Conservation (phyloP, 1,140 invertebrate genomes). For the Calosoma granatense region DNA sequence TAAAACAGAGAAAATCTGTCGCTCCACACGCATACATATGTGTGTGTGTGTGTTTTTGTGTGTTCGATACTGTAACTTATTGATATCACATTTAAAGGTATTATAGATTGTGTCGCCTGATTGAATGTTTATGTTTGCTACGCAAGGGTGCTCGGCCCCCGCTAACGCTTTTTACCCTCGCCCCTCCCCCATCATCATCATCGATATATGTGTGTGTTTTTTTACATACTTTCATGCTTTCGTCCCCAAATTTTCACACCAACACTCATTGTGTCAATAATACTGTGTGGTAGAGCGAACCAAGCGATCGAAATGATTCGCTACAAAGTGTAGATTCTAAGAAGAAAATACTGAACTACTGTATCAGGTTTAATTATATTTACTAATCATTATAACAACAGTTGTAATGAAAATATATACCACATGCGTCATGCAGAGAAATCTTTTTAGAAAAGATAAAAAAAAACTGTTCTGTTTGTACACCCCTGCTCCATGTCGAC, state of each 20-base stretch:
- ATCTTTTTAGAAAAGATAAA: too few species aligned
- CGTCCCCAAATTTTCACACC: conserved; percentile 8
- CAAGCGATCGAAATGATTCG: too few species aligned
- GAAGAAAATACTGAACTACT: too few species aligned
- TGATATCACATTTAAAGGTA: conserved; percentile 34
- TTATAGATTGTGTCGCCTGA: conserved; percentile 33
- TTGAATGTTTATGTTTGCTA: conserved; percentile 29
- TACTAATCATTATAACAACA: too few species aligned
- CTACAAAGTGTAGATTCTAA: too few species aligned
- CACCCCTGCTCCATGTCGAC: not conserved
- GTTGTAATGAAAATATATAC: too few species aligned
- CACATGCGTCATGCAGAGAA: too few species aligned
- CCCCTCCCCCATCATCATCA: not conserved
- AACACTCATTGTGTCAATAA: conserved; percentile 4
- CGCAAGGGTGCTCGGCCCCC: not conserved
- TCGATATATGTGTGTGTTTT: not conserved
- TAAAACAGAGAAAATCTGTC: conserved; percentile 26
- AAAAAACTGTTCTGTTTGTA: too few species aligned
- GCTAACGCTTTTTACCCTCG: not conserved
- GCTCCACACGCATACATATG: conserved; percentile 14
- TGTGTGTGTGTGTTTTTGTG: not conserved
- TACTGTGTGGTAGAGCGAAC: too few species aligned
- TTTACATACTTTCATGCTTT: conserved; percentile 15
- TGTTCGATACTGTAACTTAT: conserved; percentile 27
- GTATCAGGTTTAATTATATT: too few species aligned